Evolutionary conservation across 2,888 invertebrate genomes (phyloP), one percentile per base, ranked within the genome.

Genomic region (Slavum lentiscoides): DNA sequence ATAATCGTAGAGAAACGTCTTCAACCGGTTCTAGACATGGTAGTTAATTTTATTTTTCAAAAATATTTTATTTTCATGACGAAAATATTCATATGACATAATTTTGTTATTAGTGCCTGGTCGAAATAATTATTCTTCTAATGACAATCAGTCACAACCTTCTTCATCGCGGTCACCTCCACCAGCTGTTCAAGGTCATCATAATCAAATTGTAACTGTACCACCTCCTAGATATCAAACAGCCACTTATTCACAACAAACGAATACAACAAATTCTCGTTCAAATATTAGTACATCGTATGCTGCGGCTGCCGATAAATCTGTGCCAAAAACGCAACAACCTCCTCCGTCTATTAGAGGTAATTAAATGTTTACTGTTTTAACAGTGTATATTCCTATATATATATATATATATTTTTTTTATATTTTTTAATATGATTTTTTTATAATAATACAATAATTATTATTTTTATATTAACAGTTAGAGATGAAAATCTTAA

Each of bases 401-500:
- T n/a, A n/a, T 49, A 23, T 19, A 61, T 39, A 49, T 17, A 19
- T 30, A 15, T 49, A 30, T 30, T 11, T 0, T 23, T 64, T 17
- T 55, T 53, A 19, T 49, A 39, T 64, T 49, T 11, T 19, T 68
- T 58, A 19, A 37, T 30, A 30, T 30, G 30, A 30, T 15, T 72
- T 62, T 7, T 68, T 58, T 30, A 66, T 23, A n/a, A 30, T 55
- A 19, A 64, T 23, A 49, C 13, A 1, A n/a, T n/a, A n/a, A 67
- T 61, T n/a, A 30, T 43, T 55, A 21, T 59, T 61, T 81, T 82
- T 61, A 17, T 67, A 23, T 59, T 82, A 80, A 21, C 55, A 84
- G 84, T 83, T 53, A 83, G 84, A 30, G 84, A 84, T 66, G 84
- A 84, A 64, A 80, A 21, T 80, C 80, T 80, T 55, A 64, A 84